Evolutionary conservation across 2,888 invertebrate species (phyloP).

Genomic region (Cylloceria caligata): DNA sequence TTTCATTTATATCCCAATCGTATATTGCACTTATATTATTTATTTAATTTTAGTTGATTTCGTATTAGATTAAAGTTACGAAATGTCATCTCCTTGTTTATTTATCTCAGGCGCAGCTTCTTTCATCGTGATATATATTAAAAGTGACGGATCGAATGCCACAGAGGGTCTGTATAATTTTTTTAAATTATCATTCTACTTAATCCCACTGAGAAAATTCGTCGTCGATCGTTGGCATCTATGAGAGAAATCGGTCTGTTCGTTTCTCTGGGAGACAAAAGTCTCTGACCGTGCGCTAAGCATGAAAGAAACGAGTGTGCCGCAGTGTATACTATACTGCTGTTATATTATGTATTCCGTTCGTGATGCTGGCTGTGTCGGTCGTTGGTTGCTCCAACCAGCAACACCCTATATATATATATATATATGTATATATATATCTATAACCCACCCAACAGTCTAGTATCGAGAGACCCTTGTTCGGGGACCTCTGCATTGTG

Average conservation of each 20-base stretch:
- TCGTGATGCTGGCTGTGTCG: conserved; percentile 51
- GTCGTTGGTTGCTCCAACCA: conserved; percentile 30
- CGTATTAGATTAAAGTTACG: no score
- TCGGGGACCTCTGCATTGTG: conserved; percentile 55
- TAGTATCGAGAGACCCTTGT: conserved; percentile 47
- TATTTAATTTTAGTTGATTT: no score
- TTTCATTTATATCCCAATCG: no score
- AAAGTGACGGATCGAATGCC: not conserved
- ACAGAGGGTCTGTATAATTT: not conserved
- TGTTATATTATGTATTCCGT: conserved; percentile 55
- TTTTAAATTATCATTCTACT: conserved; percentile 19
- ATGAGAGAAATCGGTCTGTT: conserved; percentile 31
- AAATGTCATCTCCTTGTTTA: no score
- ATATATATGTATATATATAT: not conserved
- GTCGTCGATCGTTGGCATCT: conserved; percentile 35
- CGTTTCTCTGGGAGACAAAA: conserved; percentile 44
- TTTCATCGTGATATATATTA: not conserved
- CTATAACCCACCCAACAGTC: not conserved
- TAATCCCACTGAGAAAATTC: conserved; percentile 15
- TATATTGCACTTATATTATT: no score
- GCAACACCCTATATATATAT: conserved; percentile 15
- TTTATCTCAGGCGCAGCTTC: not conserved
- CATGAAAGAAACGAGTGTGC: conserved; percentile 36
- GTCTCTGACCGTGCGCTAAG: conserved; percentile 45
- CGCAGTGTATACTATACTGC: conserved; percentile 25